Evolutionary conservation across 2,797 vertebrate species (phyloP).

Genomic region (Podarcis lilfordi): DNA sequence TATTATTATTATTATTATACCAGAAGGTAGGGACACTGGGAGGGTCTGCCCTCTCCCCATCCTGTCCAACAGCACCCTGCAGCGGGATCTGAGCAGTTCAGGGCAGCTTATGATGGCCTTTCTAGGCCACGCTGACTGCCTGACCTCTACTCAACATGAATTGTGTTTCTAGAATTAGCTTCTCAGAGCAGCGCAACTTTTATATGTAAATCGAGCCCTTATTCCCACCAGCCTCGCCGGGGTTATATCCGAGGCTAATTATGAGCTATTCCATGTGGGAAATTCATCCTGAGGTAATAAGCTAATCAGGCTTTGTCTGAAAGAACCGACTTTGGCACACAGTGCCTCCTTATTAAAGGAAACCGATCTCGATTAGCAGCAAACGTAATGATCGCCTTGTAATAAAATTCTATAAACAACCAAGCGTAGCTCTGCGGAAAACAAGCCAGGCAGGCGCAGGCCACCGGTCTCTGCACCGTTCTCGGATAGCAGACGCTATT

Average conservation of each 20-base stretch:
- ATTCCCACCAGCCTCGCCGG: constrained; percentile 44
- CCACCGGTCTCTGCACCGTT: constrained; percentile 25
- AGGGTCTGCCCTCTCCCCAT: too few species aligned
- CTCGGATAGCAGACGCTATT: constrained; percentile 47
- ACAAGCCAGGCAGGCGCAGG: constrained; percentile 38
- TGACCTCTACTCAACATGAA: constrained; percentile 26
- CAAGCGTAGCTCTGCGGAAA: background rate
- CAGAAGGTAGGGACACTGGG: background rate
- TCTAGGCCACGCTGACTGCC: background rate
- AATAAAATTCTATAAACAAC: constrained; percentile 44
- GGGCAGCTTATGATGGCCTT: background rate
- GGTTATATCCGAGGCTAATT: constrained; percentile 55
- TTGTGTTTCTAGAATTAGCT: constrained; percentile 43
- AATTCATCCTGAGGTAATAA: constrained; percentile 39
- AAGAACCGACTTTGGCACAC: constrained; percentile 12
- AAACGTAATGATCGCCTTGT: constrained; percentile 41
- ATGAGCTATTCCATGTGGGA: constrained; percentile 63
- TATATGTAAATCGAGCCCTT: constrained; percentile 52
- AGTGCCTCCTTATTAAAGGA: constrained; percentile 42
- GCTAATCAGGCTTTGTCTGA: constrained; percentile 41
- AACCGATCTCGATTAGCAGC: constrained; percentile 54
- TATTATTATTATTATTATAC: too few species aligned
- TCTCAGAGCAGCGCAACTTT: constrained; percentile 39
- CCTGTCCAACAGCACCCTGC: background rate
- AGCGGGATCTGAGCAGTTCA: fast-evolving